A percentile compares a stretch with the other conserved stretches of the same genome.
Evolutionary conservation across 2,797 vertebrate species (phyloP).

Genomic region (Microcaecilia unicolor): DNA sequence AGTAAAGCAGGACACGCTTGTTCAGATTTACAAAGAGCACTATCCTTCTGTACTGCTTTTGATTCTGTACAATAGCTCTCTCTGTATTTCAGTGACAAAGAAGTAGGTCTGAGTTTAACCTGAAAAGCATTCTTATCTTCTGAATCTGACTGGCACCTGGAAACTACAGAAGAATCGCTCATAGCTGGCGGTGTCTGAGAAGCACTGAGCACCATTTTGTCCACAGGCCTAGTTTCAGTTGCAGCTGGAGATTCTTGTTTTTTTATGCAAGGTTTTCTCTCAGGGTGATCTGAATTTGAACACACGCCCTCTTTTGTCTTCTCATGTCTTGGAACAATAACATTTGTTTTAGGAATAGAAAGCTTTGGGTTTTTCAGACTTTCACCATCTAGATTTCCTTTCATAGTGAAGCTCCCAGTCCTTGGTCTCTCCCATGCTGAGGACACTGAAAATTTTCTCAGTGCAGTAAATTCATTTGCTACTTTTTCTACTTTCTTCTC

Average conservation of each 20-base stretch:
- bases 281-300: neutral
- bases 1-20: slow-evolving; percentile 22
- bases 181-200: neutral
- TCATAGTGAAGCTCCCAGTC: slow-evolving; percentile 51
- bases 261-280: slow-evolving; percentile 8
- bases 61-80: slow-evolving; percentile 38
- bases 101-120: slow-evolving; percentile 78
- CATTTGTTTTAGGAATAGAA: slow-evolving; percentile 22
- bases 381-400: slow-evolving; percentile 35
- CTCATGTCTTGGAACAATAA: slow-evolving; percentile 29
- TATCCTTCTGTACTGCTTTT: slow-evolving; percentile 46
- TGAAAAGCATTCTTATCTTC: slow-evolving; percentile 67
- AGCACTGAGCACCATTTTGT: slow-evolving; percentile 1
- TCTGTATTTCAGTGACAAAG: slow-evolving; percentile 58
- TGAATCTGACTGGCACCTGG: slow-evolving; percentile 20
- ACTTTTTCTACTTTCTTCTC: slow-evolving; percentile 28
- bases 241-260: slow-evolving; percentile 13
- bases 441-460: slow-evolving; percentile 59
- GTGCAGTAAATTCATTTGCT: slow-evolving; percentile 11
- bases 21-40: slow-evolving; percentile 51
- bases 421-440: slow-evolving; percentile 53
- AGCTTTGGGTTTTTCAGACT: slow-evolving; percentile 9
- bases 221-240: slow-evolving; percentile 15
- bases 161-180: neutral
- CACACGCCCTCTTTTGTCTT: slow-evolving; percentile 36